Conservation (phyloP, 2,888 invertebrate genomes). For the Drosophila phalerata region DNA sequence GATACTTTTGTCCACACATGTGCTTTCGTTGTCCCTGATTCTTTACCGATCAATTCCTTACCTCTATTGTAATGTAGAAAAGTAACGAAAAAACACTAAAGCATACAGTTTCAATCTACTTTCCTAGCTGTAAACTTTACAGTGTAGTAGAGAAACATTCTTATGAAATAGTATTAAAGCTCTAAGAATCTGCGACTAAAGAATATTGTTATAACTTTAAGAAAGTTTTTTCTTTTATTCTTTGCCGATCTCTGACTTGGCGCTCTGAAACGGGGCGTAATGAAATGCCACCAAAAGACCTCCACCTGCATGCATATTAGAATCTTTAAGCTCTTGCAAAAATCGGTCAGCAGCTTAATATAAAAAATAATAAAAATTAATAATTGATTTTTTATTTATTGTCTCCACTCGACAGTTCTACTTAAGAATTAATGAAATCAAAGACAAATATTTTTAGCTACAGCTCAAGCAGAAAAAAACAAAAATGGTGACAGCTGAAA, state of each 20-base stretch:
- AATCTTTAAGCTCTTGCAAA: neutral
- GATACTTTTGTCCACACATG: neutral
- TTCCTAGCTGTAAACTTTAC: neutral
- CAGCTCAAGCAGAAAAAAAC: neutral
- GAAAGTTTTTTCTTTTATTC: too few species aligned
- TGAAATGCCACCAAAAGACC: neutral
- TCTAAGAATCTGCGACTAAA: neutral
- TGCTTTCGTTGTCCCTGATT: conserved; percentile 3
- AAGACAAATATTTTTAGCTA: neutral
- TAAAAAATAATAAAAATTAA: too few species aligned
- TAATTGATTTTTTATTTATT: neutral
- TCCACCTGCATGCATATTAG: neutral
- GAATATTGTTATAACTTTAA: neutral
- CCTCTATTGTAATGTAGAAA: neutral
- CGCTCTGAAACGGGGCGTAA: neutral
- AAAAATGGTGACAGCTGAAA: conserved; percentile 9
- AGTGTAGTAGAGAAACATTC: too few species aligned
- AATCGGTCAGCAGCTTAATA: neutral
- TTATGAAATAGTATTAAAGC: neutral
- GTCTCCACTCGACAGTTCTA: neutral
- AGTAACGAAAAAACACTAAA: neutral
- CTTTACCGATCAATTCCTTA: conserved; percentile 2
- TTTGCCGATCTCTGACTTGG: neutral
- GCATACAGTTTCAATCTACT: conserved; percentile 5
- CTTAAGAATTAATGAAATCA: conserved; percentile 4